A percentile compares a stretch with the other conserved stretches of the same genome.
Conservation (phyloP, 2,888 invertebrate genomes). For the Zootermopsis nevadensis region DNA sequence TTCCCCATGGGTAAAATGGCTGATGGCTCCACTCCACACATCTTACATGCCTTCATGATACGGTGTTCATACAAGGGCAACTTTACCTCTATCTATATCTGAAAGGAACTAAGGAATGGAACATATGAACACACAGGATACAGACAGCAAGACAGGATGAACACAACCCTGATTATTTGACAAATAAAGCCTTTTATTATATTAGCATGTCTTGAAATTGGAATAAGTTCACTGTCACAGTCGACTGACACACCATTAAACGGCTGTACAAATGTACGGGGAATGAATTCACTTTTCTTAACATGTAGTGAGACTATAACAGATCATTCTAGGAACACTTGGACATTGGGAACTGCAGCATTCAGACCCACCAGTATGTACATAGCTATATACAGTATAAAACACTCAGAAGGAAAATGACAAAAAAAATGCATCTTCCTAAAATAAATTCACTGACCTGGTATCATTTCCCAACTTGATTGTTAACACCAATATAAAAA, state of each 20-base stretch:
- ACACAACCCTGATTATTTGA: conserved; percentile 37
- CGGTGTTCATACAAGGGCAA: too few relatives aligned
- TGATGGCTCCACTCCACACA: too few relatives aligned
- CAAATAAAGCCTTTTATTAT: conserved; percentile 54
- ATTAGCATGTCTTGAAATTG: conserved; percentile 40
- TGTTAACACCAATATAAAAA: conserved; percentile 50
- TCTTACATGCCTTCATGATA: too few relatives aligned
- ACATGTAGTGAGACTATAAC: conserved; percentile 16
- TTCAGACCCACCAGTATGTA: conserved; percentile 43
- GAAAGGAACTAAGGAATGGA: background rate
- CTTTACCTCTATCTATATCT: too few relatives aligned
- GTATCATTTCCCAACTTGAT: conserved; percentile 23
- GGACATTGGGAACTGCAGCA: conserved; percentile 30
- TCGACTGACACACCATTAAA: conserved; percentile 17
- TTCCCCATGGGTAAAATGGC: too few relatives aligned
- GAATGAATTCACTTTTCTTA: background rate
- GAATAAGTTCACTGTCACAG: conserved; percentile 27
- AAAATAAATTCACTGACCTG: conserved; percentile 33
- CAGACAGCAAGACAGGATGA: background rate
- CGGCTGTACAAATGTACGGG: conserved; percentile 31
- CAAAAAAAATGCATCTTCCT: conserved; percentile 42
- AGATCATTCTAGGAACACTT: conserved; percentile 34
- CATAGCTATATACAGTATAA: conserved; percentile 54
- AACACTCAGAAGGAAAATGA: conserved; percentile 53
- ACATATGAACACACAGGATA: background rate